These are phyloP conservation scores for Arenaria interpres DNA, from an alignment of 2,113 vertebrate species.

Conservation along the genomic window DNA sequence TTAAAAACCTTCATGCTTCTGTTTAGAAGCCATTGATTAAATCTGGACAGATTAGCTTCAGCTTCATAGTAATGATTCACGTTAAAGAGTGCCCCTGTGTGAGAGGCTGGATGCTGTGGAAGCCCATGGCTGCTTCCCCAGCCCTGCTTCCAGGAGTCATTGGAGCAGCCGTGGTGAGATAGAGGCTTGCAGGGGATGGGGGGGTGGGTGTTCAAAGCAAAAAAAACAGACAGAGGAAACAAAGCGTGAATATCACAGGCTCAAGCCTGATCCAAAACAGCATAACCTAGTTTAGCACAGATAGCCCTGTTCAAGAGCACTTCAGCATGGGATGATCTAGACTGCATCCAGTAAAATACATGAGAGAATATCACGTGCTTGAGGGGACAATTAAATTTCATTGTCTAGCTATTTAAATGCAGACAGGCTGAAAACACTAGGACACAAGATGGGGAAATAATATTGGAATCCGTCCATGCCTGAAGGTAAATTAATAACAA, in stretches of 20 bases:
- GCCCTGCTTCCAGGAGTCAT: neutral
- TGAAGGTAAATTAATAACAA: neutral
- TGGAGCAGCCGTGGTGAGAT: neutral
- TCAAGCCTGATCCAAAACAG: neutral
- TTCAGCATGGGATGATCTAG: neutral
- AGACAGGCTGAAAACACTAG: neutral
- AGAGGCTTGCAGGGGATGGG: neutral
- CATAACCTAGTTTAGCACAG: neutral
- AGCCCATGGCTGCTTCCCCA: neutral
- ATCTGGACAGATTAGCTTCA: neutral
- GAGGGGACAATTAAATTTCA: neutral
- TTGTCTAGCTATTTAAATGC: constrained; percentile 9
- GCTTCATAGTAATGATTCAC: neutral
- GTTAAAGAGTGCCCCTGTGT: neutral
- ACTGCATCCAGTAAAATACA: neutral
- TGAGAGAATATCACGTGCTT: neutral
- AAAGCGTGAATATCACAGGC: neutral
- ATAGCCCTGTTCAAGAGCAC: neutral
- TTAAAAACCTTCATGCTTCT: neutral
- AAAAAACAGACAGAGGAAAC: neutral
- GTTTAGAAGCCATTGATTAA: neutral
- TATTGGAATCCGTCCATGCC: neutral
- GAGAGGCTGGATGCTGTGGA: neutral
- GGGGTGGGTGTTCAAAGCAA: rapidly evolving
- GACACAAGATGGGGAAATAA: neutral